A percentile compares a stretch with the other conserved stretches of the same genome.
Evolutionary conservation across 2,113 vertebrate species (phyloP).

Genomic region (Pteronura brasiliensis): DNA sequence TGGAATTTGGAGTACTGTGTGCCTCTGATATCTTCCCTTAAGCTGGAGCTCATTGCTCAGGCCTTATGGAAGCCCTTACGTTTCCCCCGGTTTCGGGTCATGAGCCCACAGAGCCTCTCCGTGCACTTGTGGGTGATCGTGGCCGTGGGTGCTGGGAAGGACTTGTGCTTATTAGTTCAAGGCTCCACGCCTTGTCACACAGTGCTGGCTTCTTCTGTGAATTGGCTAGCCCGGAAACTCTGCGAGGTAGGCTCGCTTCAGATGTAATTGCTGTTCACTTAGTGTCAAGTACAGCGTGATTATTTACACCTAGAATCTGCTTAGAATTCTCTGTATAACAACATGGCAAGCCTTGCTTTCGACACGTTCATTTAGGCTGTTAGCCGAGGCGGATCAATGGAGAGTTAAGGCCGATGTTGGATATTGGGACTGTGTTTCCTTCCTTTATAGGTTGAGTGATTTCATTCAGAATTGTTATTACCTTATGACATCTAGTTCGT

Average conservation of each 20-base stretch:
- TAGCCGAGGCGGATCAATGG: neutral
- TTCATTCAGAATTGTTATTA: neutral
- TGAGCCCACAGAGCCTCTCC: neutral
- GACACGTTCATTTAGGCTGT: neutral
- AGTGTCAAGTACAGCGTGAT: neutral
- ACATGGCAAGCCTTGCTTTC: no score
- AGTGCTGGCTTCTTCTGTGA: neutral
- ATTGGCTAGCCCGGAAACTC: neutral
- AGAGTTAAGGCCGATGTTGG: neutral
- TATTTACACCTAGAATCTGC: neutral
- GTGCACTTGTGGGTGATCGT: fast-evolving
- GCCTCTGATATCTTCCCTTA: neutral
- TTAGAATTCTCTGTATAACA: fast-evolving
- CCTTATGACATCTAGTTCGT: neutral
- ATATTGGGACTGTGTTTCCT: neutral
- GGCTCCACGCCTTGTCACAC: fast-evolving
- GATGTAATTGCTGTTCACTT: fast-evolving
- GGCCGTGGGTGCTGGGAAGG: neutral
- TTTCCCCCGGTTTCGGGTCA: neutral
- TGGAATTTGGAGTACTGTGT: neutral
- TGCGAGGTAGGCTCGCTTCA: neutral
- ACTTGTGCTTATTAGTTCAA: neutral
- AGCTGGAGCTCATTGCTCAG: neutral
- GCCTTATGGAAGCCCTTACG: no score
- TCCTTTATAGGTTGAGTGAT: neutral